Evolutionary conservation across 64 coral and sea anemone species (phyloP).

Genomic region (Anthopleura sola): DNA sequence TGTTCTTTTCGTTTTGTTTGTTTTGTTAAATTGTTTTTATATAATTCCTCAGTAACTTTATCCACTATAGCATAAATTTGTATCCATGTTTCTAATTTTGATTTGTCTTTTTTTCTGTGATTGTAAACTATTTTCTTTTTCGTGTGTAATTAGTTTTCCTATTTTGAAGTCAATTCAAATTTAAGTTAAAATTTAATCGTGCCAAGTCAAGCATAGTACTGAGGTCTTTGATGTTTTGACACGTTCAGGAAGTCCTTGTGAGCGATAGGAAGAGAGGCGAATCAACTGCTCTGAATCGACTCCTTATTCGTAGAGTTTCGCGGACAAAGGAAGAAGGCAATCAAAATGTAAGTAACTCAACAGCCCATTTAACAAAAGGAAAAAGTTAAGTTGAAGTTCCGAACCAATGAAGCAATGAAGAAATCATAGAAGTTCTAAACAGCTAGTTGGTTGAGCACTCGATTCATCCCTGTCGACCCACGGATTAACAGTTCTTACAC

Average conservation of each 20-base stretch:
- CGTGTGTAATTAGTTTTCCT: not conserved
- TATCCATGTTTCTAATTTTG: no score
- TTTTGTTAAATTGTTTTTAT: no score
- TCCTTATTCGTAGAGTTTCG: not conserved
- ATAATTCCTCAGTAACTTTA: no score
- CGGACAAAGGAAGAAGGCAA: not conserved
- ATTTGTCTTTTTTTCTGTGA: no score
- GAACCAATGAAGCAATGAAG: not conserved
- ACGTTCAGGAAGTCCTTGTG: conserved; percentile 4
- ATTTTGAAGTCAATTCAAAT: not conserved
- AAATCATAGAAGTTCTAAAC: not conserved
- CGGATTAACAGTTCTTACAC: not conserved
- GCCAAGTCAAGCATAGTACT: conserved; percentile 10
- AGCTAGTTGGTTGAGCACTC: not conserved
- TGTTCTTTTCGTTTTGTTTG: no score
- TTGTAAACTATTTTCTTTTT: no score
- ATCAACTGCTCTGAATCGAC: not conserved
- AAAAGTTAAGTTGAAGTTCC: not conserved
- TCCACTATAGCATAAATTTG: no score
- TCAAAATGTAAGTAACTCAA: not conserved
- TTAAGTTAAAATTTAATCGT: conserved; percentile 8
- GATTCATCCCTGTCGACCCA: not conserved
- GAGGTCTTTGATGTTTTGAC: conserved; percentile 5
- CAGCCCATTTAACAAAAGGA: not conserved
- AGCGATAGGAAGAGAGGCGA: not conserved